phyloP scores from a whole-genome alignment of 2,888 invertebrate species.

The Brachylomia viminalis region DNA sequence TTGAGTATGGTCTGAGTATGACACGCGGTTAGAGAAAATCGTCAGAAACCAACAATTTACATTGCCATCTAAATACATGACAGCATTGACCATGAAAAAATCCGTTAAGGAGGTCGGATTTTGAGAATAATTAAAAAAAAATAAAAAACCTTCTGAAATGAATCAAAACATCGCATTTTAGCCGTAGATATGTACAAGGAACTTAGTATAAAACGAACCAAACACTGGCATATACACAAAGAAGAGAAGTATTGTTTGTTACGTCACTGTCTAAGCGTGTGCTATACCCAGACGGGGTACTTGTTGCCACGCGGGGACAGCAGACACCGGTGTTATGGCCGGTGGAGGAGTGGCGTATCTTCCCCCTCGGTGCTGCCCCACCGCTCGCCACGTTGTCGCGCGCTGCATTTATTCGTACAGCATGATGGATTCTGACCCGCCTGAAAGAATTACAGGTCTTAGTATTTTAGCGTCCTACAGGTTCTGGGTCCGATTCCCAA shows the following conservation, averaged over 20 bases:
- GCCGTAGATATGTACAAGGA: conserved; percentile 25
- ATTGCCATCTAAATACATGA: neutral
- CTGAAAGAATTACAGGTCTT: conserved; percentile 65
- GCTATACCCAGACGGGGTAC: conserved; percentile 82
- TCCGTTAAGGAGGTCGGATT: neutral
- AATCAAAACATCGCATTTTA: neutral
- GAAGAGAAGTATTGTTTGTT: conserved; percentile 30
- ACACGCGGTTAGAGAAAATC: conserved; percentile 33
- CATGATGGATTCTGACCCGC: conserved; percentile 80
- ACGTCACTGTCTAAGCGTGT: conserved; percentile 42
- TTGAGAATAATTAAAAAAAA: neutral
- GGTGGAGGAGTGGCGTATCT: conserved; percentile 82
- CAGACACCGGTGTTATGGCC: conserved; percentile 82
- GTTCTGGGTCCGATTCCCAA: neutral
- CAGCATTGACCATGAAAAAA: neutral
- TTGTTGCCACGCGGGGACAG: conserved; percentile 69
- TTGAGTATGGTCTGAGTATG: conserved; percentile 28
- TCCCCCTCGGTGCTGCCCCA: conserved; percentile 83
- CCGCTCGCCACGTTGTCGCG: conserved; percentile 69
- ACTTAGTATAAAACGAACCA: conserved; percentile 2
- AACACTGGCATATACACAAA: conserved; percentile 28
- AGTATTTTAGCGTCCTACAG: neutral
- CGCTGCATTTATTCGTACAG: conserved; percentile 85
- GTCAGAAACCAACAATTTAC: conserved; percentile 16
- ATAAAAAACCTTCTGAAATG: neutral